Conservation (phyloP, 2,797 vertebrate species). For the Astyanax mexicanus region DNA sequence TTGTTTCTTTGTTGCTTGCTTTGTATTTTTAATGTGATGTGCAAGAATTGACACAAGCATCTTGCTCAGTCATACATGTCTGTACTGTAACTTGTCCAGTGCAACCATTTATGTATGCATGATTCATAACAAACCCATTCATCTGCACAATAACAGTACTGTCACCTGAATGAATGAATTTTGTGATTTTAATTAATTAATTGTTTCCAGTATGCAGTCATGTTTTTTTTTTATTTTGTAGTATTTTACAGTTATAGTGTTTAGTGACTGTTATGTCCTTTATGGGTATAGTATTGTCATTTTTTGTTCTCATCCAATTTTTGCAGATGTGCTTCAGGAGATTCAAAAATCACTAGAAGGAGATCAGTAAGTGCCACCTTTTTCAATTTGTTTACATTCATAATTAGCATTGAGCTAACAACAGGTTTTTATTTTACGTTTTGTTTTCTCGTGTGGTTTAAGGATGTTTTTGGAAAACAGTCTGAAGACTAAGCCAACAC, state of each 20-base stretch:
- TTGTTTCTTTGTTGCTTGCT: slow-evolving; percentile 32
- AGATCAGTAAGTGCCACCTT: slow-evolving; percentile 82
- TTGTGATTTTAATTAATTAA: too few species aligned
- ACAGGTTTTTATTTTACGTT: background rate
- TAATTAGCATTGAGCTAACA: background rate
- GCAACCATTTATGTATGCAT: slow-evolving; percentile 43
- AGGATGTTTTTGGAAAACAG: slow-evolving; percentile 79
- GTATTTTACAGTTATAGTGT: background rate
- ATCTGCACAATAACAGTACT: slow-evolving; percentile 34
- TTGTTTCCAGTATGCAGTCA: too few species aligned
- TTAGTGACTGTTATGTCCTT: background rate
- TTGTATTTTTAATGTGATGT: slow-evolving; percentile 19
- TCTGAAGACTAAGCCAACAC: slow-evolving; percentile 69
- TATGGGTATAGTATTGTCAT: slow-evolving; percentile 7
- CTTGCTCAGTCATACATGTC: slow-evolving; percentile 18
- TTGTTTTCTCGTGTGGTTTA: slow-evolving; percentile 40
- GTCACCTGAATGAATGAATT: background rate
- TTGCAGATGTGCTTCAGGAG: slow-evolving; percentile 91
- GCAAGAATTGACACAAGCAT: slow-evolving; percentile 19
- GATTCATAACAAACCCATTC: slow-evolving; percentile 37
- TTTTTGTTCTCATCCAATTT: background rate
- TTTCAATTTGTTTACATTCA: background rate
- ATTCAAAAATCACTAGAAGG: slow-evolving; percentile 95
- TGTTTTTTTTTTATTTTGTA: background rate
- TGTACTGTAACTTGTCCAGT: slow-evolving; percentile 26